A percentile compares a stretch with the other conserved stretches of the same genome.
phyloP scores from a whole-genome alignment of 2,888 invertebrate genomes.

The Euphydryas editha region DNA sequence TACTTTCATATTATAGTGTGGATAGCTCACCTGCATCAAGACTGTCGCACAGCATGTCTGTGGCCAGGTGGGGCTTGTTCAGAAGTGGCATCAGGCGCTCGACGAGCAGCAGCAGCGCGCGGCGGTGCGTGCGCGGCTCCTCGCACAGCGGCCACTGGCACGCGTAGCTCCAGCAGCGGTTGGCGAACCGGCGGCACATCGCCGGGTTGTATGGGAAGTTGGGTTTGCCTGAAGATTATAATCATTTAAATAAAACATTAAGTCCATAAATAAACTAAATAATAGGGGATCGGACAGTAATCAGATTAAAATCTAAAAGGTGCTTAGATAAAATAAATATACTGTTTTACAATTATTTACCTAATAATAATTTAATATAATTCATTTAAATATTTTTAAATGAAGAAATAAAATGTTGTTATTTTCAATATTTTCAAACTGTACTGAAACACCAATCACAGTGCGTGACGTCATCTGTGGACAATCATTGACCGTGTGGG shows the following conservation, averaged over 20 bases:
- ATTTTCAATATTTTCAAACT: too few relatives aligned
- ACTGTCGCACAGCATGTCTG: slow-evolving; percentile 96
- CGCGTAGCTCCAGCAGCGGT: slow-evolving; percentile 90
- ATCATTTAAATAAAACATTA: neutral
- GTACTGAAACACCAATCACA: too few relatives aligned
- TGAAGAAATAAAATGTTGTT: too few relatives aligned
- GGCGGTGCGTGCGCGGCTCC: slow-evolving; percentile 86
- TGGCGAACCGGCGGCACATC: slow-evolving; percentile 82
- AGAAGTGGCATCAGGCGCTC: slow-evolving; percentile 92
- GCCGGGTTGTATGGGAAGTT: slow-evolving; percentile 84
- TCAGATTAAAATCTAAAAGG: too few relatives aligned
- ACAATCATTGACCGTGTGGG: too few relatives aligned
- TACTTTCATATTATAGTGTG: neutral
- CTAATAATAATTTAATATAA: too few relatives aligned
- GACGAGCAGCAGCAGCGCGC: slow-evolving; percentile 90
- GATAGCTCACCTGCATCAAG: slow-evolving; percentile 90
- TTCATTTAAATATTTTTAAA: too few relatives aligned
- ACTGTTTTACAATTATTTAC: too few relatives aligned
- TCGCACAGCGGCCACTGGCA: slow-evolving; percentile 88
- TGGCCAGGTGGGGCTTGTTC: slow-evolving; percentile 91
- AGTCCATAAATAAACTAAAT: too few relatives aligned
- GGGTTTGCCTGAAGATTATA: slow-evolving; percentile 53
- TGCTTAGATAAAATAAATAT: too few relatives aligned
- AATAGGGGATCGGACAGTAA: too few relatives aligned
- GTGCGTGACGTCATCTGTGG: too few relatives aligned